Conservation (phyloP, 30 jellyfish, hydroid and myxozoan genomes). For the Euphysa ruthae region DNA sequence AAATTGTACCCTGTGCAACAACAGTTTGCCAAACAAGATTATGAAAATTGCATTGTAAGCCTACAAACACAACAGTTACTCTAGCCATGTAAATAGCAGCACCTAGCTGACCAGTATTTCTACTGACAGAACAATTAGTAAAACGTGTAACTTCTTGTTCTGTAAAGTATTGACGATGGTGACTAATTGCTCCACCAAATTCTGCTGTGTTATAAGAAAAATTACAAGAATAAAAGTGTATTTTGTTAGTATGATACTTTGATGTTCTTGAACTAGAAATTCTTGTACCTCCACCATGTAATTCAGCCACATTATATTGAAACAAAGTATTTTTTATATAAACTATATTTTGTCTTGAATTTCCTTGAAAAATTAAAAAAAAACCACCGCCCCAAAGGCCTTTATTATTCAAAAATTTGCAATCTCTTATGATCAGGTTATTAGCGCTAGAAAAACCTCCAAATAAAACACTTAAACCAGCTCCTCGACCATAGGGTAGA, state of each 20-base stretch:
- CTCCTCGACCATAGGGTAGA: conserved; percentile 27
- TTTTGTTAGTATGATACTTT: neutral
- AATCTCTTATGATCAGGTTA: neutral
- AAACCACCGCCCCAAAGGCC: conserved; percentile 31
- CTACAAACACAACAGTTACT: neutral
- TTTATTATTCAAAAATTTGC: neutral
- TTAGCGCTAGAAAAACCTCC: neutral
- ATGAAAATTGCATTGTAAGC: neutral
- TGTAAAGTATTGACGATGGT: neutral
- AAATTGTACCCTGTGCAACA: conserved; percentile 3
- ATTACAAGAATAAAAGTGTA: neutral
- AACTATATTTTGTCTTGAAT: neutral
- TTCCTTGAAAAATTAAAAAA: neutral
- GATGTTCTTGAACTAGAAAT: neutral
- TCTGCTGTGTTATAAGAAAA: neutral
- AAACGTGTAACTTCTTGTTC: neutral
- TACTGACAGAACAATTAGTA: neutral
- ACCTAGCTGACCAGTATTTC: conserved; percentile 7
- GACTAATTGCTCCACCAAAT: neutral
- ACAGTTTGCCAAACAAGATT: neutral
- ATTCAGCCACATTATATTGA: neutral
- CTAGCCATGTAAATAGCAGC: neutral
- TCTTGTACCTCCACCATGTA: conserved; percentile 11
- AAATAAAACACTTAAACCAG: conserved; percentile 19
- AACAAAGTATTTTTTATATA: neutral